phyloP scores from a whole-genome alignment of 2,113 vertebrate species.

The Passer montanus region DNA sequence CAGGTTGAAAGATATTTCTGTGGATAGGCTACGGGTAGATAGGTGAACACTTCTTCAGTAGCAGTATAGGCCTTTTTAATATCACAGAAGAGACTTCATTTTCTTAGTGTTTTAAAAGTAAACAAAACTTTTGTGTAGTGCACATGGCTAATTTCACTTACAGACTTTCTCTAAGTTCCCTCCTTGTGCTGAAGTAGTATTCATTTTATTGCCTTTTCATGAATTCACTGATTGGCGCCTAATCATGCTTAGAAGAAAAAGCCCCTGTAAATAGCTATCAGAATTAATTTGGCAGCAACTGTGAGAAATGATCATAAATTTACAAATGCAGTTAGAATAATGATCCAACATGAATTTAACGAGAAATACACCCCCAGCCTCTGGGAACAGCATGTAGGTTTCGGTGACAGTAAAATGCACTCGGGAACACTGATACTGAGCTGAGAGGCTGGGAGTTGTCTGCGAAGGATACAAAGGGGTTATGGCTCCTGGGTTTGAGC shows the following conservation, averaged over 20 bases:
- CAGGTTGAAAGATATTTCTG: not conserved
- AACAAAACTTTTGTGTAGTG: constrained; percentile 17
- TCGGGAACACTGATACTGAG: not conserved
- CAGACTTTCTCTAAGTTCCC: not conserved
- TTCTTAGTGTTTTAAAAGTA: not conserved
- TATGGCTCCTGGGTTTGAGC: not conserved
- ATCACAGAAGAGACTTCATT: not conserved
- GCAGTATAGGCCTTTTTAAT: not conserved
- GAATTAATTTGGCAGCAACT: constrained; percentile 52
- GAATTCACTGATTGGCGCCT: constrained; percentile 35
- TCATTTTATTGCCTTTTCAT: constrained; percentile 33
- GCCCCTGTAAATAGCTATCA: constrained; percentile 50
- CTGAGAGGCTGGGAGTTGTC: not conserved
- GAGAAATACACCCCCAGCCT: not conserved
- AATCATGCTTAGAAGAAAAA: constrained; percentile 9
- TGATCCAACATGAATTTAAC: not conserved
- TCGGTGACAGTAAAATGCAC: not conserved
- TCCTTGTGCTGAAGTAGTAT: constrained; percentile 27
- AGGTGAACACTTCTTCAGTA: not conserved
- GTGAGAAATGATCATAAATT: constrained; percentile 1
- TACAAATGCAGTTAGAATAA: constrained; percentile 21
- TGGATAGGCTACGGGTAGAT: not conserved
- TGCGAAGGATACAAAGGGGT: not conserved
- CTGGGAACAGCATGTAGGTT: not conserved
- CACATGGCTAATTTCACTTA: constrained; percentile 35